Conservation (phyloP, 2,888 invertebrate species). For the Phortica magna region DNA sequence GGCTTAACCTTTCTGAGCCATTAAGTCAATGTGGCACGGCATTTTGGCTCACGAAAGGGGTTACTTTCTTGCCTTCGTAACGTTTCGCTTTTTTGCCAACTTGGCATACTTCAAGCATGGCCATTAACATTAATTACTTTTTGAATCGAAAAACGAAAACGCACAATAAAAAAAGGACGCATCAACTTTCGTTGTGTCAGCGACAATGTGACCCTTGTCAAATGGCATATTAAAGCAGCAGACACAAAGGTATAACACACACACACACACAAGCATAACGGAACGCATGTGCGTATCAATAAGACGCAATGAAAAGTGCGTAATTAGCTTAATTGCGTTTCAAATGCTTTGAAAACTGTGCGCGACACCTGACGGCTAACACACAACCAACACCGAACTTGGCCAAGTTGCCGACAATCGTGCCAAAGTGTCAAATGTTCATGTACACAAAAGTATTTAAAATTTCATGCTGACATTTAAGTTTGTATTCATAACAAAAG, state of each 20-base stretch:
- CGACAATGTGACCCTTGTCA: not conserved
- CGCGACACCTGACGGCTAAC: too few relatives aligned
- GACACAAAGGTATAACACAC: conserved; percentile 20
- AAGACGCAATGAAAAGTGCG: too few relatives aligned
- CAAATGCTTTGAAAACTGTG: conserved; percentile 13
- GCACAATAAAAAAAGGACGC: not conserved
- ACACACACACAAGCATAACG: not conserved
- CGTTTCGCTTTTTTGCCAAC: too few relatives aligned
- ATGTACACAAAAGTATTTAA: conserved; percentile 49
- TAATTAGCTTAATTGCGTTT: not conserved
- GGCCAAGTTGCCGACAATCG: not conserved
- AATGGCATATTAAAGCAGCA: not conserved
- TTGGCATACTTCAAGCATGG: not conserved
- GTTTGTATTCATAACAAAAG: conserved; percentile 57
- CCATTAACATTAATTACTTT: conserved; percentile 17
- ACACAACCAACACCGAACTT: not conserved
- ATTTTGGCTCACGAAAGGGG: too few relatives aligned
- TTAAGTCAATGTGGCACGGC: conserved; percentile 1
- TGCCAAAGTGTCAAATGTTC: not conserved
- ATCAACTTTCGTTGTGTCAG: not conserved
- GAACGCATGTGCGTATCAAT: too few relatives aligned
- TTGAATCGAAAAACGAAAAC: not conserved
- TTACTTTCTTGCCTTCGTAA: too few relatives aligned
- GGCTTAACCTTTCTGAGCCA: not conserved
- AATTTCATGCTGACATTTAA: conserved; percentile 54